phyloP scores from a whole-genome alignment of 2,888 invertebrate species.

The Ornithoptera alexandrae region DNA sequence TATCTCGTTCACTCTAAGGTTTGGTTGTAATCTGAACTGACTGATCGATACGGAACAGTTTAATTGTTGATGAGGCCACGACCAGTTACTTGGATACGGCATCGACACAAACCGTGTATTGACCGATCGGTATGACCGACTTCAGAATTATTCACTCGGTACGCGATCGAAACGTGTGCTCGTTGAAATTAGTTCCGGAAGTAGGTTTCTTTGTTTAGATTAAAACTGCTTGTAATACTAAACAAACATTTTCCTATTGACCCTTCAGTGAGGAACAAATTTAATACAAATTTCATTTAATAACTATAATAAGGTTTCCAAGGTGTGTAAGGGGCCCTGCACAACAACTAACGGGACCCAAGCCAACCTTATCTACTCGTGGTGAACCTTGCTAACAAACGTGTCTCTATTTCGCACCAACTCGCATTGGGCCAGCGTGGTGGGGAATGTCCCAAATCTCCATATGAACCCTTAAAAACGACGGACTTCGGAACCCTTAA shows the following conservation, averaged over 20 bases:
- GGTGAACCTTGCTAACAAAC: no score
- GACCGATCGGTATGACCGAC: constrained; percentile 45
- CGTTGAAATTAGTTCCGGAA: no score
- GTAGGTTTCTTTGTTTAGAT: no score
- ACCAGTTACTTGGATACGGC: constrained; percentile 68
- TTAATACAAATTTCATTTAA: background rate
- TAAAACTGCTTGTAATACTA: background rate
- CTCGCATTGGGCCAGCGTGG: no score
- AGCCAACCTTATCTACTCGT: no score
- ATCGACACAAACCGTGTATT: constrained; percentile 59
- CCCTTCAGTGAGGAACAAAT: background rate
- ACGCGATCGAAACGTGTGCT: background rate
- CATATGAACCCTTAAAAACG: no score
- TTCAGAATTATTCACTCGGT: constrained; percentile 17
- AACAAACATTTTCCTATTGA: background rate
- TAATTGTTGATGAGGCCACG: constrained; percentile 71
- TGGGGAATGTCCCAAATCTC: no score
- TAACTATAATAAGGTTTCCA: background rate
- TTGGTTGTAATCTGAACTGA: constrained; percentile 34
- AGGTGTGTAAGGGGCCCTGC: no score
- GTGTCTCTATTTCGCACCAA: no score
- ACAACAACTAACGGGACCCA: no score
- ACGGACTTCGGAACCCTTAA: no score
- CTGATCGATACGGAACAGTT: constrained; percentile 59
- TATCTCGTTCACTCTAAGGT: no score